Evolutionary conservation across 2,113 vertebrate genomes (phyloP), one percentile per base, ranked within the genome.

Genomic region (Perca flavescens): DNA sequence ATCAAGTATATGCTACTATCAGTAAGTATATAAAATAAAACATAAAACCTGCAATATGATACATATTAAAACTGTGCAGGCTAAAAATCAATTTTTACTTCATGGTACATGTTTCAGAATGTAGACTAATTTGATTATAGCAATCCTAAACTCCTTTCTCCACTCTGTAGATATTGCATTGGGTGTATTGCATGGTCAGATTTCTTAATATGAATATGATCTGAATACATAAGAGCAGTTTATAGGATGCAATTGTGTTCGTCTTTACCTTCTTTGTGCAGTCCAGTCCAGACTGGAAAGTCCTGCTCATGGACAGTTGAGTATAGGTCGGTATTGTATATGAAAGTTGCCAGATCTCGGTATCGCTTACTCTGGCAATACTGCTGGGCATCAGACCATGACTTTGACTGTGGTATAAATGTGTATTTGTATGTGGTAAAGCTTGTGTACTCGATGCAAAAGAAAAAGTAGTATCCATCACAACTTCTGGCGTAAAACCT

Each of bases 401-500:
- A 77, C 84, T 4, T 87, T 0, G 71, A 8, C 52, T 74, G 0
- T 3, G 25, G 9, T 21, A 79, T 1, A 12, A 82, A 78, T 1
- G 0, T 13, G 17, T 60, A 63, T 0, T 6, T 0, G 0, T 1
- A 0, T 0, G 0, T 0, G 0, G 0, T 0, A 0, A 0, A 0
- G 0, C 0, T 34, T 1, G 0, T 25, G 1, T 11, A 11, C 9
- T 43, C 2, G 40, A 43, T 3, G 60, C 88, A 90, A 21, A 69
- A 10, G 78, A 75, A 49, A 68, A 86, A 90, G 3, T 0, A 4
- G 3, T 3, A 0, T 0, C 0, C 0, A 0, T 0, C 10, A 80
- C 86, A 90, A 0, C 0, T 0, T 0, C 0, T 0, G 17, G 14
- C 40, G 52, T 11, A 17, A 11, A 77, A 2, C 13, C 90, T 91